Percentiles rank a stretch among this genome's conserved stretches.
phyloP scores from a whole-genome alignment of 2,797 vertebrate genomes.

The Crypturellus tataupa region DNA sequence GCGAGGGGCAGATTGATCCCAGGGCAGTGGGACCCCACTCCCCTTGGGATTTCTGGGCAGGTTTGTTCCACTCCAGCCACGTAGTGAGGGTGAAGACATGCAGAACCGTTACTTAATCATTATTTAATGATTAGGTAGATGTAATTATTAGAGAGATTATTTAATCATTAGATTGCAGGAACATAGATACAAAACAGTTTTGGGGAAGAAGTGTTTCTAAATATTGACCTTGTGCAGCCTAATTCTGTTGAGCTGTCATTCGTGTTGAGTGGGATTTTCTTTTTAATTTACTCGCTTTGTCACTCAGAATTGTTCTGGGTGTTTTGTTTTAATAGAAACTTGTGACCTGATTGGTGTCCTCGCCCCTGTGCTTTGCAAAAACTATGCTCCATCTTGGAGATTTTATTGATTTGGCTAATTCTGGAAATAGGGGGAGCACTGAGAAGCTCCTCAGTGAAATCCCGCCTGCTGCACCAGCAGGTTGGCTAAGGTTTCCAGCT shows the following conservation, averaged over 20 bases:
- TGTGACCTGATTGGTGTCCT: neutral
- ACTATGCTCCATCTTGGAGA: neutral
- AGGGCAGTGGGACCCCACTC: fast-evolving
- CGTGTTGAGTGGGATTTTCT: neutral
- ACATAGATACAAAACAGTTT: neutral
- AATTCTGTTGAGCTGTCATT: neutral
- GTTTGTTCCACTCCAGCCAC: neutral
- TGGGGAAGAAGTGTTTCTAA: neutral
- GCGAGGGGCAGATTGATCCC: neutral
- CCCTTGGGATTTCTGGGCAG: neutral
- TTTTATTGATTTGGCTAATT: neutral
- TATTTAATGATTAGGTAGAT: neutral
- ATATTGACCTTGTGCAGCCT: neutral
- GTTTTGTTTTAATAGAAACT: neutral
- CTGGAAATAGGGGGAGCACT: neutral
- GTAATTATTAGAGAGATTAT: neutral
- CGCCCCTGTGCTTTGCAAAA: neutral
- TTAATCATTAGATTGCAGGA: neutral
- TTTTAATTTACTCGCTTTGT: neutral
- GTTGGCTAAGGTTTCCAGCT: neutral
- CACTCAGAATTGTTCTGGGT: neutral
- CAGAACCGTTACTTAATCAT: neutral
- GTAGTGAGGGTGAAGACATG: neutral
- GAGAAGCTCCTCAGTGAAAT: neutral
- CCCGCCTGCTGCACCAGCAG: neutral